Base-by-base conservation (phyloP, 2,797 vertebrate genomes). In the Falco berigora region DNA sequence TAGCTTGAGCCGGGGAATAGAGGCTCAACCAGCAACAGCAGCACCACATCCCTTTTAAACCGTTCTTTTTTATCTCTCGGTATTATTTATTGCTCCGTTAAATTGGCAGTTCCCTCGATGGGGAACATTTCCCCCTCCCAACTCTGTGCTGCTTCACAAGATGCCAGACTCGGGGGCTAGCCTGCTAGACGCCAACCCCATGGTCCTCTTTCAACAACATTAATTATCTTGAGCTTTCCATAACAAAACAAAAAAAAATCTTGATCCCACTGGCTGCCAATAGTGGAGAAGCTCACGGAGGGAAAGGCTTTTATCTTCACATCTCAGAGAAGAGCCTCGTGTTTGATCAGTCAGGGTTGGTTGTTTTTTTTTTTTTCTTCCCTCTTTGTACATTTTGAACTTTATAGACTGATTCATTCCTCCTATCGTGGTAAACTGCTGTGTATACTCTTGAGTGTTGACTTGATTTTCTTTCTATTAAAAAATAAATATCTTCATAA, bases 221-320 rank as follows among this genome's bases (percentile, higher is more conserved):
- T 98, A 98, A 98, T 98, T 98, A 98, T 98, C 98, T 98, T 82
- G 92, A 98, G 98, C 98, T 98, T 98, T 98, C 98, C 97, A 98
- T 97, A 98, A 98, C 98, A 98, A 97, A 91, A 34, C 20, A 47
- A 47, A 97, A 90, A 61, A 97, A 75, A 96, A 95, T 97, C 97
- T 97, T 97, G 98, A 98, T 98, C 98, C 97, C 90, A 95, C 96
- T 69, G 98, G 97, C 97, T 98, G 98, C 98, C 98, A 97, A 98
- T 98, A 97, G 98, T 88, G 88, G 98, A 97, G 96, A 94, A 97
- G 92, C 97, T 95, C 38, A 50, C 53, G 16, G 97, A 97, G 97
- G 97, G 97, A 97, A 90, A 96, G 92, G 96, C 97, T 98, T 98
- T 98, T 98, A 98, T 98, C 98, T 98, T 72, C 59, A 19, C 95